Percentiles rank a stretch among this genome's conserved stretches.
phyloP scores from a whole-genome alignment of 2,797 vertebrate species.

The Argyrosomus regius region DNA sequence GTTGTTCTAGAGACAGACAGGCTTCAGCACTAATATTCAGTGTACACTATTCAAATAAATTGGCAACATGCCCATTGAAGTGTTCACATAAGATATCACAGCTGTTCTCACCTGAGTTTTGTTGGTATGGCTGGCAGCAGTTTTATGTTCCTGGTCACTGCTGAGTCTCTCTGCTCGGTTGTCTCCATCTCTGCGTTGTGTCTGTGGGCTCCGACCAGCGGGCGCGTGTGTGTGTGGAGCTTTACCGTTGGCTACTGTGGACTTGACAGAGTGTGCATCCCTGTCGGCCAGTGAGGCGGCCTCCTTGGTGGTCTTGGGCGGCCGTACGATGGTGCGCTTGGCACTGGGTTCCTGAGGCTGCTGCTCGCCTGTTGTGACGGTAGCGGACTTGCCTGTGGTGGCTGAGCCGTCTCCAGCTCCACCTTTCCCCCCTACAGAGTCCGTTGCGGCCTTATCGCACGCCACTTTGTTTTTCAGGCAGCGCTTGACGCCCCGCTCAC shows the following conservation, averaged over 20 bases:
- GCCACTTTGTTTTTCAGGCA: slow-evolving; percentile 87
- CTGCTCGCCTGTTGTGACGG: slow-evolving; percentile 18
- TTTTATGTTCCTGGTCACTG: slow-evolving; percentile 46
- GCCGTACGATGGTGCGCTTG: slow-evolving; percentile 70
- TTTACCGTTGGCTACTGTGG: slow-evolving; percentile 52
- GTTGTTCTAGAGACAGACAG: neutral
- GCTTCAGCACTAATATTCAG: neutral
- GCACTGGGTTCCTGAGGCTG: slow-evolving; percentile 69
- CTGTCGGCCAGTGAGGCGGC: slow-evolving; percentile 28
- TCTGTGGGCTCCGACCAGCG: slow-evolving; percentile 53
- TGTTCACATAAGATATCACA: neutral
- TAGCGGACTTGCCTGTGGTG: slow-evolving; percentile 31
- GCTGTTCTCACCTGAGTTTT: slow-evolving; percentile 76
- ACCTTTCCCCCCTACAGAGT: slow-evolving; percentile 67
- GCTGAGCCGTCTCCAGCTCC: slow-evolving; percentile 20
- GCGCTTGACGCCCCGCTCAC: slow-evolving; percentile 84
- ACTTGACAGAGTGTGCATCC: slow-evolving; percentile 43
- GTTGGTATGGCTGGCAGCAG: slow-evolving; percentile 39
- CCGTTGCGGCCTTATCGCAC: slow-evolving; percentile 47
- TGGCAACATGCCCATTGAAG: too few species aligned
- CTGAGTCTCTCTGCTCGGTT: slow-evolving; percentile 46
- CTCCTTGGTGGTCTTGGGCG: slow-evolving; percentile 61
- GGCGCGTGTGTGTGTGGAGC: slow-evolving; percentile 27
- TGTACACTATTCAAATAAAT: neutral
- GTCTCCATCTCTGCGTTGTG: slow-evolving; percentile 48